phyloP scores from a whole-genome alignment of 2,888 invertebrate species.

The Tipula lateralis region DNA sequence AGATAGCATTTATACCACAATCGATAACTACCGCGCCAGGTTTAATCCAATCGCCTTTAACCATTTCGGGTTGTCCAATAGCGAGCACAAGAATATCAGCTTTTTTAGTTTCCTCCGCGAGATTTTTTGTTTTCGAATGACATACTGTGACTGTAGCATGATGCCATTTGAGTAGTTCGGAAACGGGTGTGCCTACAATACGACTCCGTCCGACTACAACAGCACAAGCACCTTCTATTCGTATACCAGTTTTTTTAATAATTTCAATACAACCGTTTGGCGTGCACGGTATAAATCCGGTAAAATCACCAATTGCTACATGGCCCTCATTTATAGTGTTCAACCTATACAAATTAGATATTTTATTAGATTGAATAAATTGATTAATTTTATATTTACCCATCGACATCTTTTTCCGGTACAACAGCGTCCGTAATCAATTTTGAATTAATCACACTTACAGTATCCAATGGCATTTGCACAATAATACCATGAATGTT shows the following conservation, averaged over 20 bases:
- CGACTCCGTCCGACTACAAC: conserved; percentile 96
- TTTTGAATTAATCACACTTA: conserved; percentile 76
- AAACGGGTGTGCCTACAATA: conserved; percentile 94
- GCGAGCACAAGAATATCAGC: conserved; percentile 98
- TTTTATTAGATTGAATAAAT: conserved; percentile 15
- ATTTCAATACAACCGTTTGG: conserved; percentile 93
- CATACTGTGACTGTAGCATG: conserved; percentile 96
- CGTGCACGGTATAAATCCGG: conserved; percentile 92
- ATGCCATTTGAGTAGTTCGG: conserved; percentile 92
- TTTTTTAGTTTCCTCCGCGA: conserved; percentile 65
- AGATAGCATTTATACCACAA: conserved; percentile 90
- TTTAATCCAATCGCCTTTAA: conserved; percentile 94
- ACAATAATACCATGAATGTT: conserved; percentile 91
- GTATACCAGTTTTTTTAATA: conserved; percentile 72
- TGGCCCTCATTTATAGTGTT: conserved; percentile 92
- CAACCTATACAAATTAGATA: conserved; percentile 53
- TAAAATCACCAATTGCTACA: conserved; percentile 81
- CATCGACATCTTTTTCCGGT: conserved; percentile 92
- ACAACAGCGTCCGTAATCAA: conserved; percentile 81
- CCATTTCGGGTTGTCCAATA: conserved; percentile 84
- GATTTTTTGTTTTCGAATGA: conserved; percentile 86
- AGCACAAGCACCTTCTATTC: conserved; percentile 76
- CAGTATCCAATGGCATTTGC: conserved; percentile 90
- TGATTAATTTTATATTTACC: conserved; percentile 54
- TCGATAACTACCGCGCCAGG: conserved; percentile 97